Conservation (phyloP, 2,888 invertebrate species). For the Pristionchus maxplancki region DNA sequence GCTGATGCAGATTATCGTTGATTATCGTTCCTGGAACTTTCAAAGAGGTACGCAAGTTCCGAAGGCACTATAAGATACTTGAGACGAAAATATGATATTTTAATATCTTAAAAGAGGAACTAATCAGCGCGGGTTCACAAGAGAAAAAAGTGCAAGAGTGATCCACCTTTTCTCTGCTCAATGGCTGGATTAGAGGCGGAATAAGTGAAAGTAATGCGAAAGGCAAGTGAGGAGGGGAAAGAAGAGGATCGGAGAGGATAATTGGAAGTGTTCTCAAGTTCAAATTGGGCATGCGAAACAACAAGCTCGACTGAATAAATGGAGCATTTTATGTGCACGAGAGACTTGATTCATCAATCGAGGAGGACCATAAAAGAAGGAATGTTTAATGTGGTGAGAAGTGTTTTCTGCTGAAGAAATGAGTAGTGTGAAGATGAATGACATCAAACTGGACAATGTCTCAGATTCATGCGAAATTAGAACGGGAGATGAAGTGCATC, state of each 20-base stretch:
- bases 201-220: constrained; percentile 40
- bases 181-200: constrained; percentile 35
- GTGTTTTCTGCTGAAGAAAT: not conserved
- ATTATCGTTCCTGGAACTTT: no score
- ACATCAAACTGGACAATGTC: not conserved
- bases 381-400: not conserved
- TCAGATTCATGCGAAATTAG: not conserved
- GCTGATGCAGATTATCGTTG: no score
- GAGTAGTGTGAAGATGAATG: not conserved
- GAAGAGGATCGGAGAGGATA: constrained; percentile 3
- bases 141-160: not conserved
- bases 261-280: not conserved
- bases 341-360: not conserved
- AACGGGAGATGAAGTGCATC: no score
- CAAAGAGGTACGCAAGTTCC: no score
- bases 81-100: no score
- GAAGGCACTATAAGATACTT: no score
- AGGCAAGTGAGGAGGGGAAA: not conserved
- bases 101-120: not conserved
- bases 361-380: not conserved
- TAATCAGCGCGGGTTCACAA: not conserved
- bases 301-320: not conserved
- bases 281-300: not conserved
- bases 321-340: not conserved
- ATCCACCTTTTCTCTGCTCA: not conserved